phyloP scores from a whole-genome alignment of 2,113 vertebrate genomes.

The Nannobrachium achirus region DNA sequence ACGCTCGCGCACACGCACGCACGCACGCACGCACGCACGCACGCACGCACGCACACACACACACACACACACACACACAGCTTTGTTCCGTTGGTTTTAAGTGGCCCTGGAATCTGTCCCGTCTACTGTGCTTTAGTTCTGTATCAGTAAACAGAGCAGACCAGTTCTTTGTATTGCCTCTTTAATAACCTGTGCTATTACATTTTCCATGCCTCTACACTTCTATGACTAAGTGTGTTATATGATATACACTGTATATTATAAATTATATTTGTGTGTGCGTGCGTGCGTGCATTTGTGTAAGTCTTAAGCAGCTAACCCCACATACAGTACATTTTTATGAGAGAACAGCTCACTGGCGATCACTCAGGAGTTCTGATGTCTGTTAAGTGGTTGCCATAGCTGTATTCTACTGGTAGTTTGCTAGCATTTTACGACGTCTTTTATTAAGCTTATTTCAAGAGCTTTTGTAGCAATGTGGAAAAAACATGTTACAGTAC shows the following conservation, averaged over 20 bases:
- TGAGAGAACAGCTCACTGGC: conserved; percentile 37
- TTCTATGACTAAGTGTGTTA: neutral
- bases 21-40: conserved; percentile 16
- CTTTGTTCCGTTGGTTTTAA: conserved; percentile 44
- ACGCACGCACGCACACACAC: conserved; percentile 28
- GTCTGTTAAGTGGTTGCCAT: conserved; percentile 61
- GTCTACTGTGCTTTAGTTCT: conserved; percentile 12
- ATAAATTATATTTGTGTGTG: too few species aligned
- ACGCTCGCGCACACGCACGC: neutral
- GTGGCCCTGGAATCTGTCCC: conserved; percentile 48
- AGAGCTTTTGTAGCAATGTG: conserved; percentile 38
- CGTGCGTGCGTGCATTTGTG: neutral
- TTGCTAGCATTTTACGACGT: conserved; percentile 49
- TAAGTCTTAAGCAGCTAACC: neutral
- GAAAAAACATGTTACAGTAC: conserved; percentile 50
- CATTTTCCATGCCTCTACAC: conserved; percentile 18
- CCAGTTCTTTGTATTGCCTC: conserved; percentile 30
- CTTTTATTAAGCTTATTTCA: conserved; percentile 62
- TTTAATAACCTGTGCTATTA: conserved; percentile 7
- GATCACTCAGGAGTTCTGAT: conserved; percentile 45
- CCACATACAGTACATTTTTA: conserved; percentile 35
- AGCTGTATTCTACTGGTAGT: conserved; percentile 38
- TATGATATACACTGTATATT: too few species aligned
- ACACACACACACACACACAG: conserved; percentile 28
- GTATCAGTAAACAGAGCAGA: conserved; percentile 34